Evolutionary conservation across 1,140 invertebrate genomes (phyloP).

Genomic region (Hycleus phaleratus): DNA sequence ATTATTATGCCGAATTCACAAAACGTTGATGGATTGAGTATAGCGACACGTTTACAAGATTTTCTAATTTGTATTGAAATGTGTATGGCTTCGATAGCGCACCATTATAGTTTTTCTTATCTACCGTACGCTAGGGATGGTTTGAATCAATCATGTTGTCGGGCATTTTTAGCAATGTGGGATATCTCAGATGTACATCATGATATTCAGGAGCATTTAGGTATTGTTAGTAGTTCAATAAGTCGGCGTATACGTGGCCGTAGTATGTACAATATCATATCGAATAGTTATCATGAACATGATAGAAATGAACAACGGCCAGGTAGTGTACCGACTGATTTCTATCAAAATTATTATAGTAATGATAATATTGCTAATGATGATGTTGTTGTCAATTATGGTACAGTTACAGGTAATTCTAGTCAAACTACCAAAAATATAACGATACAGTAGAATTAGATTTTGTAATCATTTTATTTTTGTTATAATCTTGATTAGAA

Average conservation of each 20-base stretch:
- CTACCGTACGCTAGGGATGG: conserved; percentile 64
- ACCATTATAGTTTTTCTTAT: conserved; percentile 92
- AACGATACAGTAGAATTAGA: background rate
- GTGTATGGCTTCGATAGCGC: conserved; percentile 91
- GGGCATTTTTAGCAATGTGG: conserved; percentile 75
- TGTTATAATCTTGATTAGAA: too few relatives aligned
- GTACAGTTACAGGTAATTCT: conserved; percentile 14
- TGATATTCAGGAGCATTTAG: conserved; percentile 87
- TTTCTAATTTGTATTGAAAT: conserved; percentile 97
- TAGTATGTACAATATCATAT: conserved; percentile 55
- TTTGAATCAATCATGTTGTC: conserved; percentile 48
- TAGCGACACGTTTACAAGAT: conserved; percentile 80
- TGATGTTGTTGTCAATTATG: conserved; percentile 28
- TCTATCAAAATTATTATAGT: conserved; percentile 25
- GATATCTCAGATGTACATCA: conserved; percentile 88
- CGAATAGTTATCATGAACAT: too few relatives aligned
- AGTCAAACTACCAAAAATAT: conserved; percentile 9
- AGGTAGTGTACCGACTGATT: conserved; percentile 17
- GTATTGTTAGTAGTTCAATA: conserved; percentile 74
- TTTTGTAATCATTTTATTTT: background rate
- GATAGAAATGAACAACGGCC: background rate
- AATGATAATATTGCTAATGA: conserved; percentile 1
- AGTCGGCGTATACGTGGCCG: conserved; percentile 64
- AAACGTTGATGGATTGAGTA: conserved; percentile 59
- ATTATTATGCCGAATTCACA: conserved; percentile 60